Evolutionary conservation across 2,888 invertebrate species (phyloP).

Genomic region (Trisateles emortualis): DNA sequence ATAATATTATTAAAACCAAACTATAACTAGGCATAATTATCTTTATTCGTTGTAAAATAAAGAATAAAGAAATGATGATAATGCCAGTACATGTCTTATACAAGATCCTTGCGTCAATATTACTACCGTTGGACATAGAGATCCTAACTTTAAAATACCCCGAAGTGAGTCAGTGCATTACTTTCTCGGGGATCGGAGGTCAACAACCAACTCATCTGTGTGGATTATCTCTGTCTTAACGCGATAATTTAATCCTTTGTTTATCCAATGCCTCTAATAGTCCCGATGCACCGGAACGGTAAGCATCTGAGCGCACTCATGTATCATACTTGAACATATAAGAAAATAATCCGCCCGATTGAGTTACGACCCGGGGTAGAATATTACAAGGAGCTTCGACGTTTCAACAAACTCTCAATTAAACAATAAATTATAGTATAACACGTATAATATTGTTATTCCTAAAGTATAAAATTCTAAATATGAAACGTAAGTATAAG

Average conservation of each 20-base stretch:
- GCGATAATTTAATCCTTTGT: conserved; percentile 85
- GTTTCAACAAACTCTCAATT: conserved; percentile 60
- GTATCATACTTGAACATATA: conserved; percentile 78
- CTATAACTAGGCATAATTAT: no score
- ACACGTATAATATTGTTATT: conserved; percentile 43
- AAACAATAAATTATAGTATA: conserved; percentile 56
- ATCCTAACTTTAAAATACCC: conserved; percentile 50
- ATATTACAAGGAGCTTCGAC: conserved; percentile 63
- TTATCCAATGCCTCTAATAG: conserved; percentile 84
- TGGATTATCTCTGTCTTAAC: conserved; percentile 83
- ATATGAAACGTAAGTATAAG: no score
- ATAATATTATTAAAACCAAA: no score
- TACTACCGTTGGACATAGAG: conserved; percentile 14
- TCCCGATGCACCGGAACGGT: conserved; percentile 72
- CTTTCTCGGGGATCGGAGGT: conserved; percentile 71
- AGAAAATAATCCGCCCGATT: conserved; percentile 79
- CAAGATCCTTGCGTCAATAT: not conserved
- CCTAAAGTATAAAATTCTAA: conserved; percentile 34
- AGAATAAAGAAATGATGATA: no score
- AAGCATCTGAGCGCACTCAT: conserved; percentile 73
- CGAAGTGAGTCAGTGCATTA: conserved; percentile 58
- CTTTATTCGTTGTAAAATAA: no score
- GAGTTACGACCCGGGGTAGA: conserved; percentile 70
- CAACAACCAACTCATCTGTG: conserved; percentile 83
- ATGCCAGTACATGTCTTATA: no score